Evolutionary conservation across 2,797 vertebrate species (phyloP).

Genomic region (Brachyalestes nurse): DNA sequence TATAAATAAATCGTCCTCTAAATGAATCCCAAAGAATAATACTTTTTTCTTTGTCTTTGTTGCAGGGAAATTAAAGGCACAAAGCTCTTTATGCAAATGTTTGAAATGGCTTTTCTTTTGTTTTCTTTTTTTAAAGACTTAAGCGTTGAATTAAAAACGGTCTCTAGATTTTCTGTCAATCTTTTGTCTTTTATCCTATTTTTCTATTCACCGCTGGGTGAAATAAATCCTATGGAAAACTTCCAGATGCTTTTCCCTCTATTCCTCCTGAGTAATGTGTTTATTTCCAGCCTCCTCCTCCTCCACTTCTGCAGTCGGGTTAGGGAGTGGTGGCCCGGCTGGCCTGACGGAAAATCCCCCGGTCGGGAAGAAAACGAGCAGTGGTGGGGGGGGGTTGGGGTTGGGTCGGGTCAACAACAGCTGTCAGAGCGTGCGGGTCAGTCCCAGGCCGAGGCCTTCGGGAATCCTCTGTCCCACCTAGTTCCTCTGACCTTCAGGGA

Average conservation of each 20-base stretch:
- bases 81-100: slow-evolving; percentile 86
- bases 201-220: slow-evolving; percentile 82
- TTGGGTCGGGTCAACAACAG: slow-evolving; percentile 78
- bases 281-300: slow-evolving; percentile 62
- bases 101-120: slow-evolving; percentile 74
- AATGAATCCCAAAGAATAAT: slow-evolving; percentile 84
- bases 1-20: slow-evolving; percentile 81
- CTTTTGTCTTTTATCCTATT: slow-evolving; percentile 84
- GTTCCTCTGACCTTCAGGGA: slow-evolving; percentile 54
- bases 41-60: slow-evolving; percentile 79
- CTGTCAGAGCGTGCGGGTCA: slow-evolving; percentile 78
- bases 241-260: slow-evolving; percentile 56
- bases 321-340: slow-evolving; percentile 51
- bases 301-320: slow-evolving; percentile 39
- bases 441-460: slow-evolving; percentile 73
- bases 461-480: slow-evolving; percentile 63
- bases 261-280: slow-evolving; percentile 52
- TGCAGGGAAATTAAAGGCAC: slow-evolving; percentile 83
- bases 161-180: slow-evolving; percentile 83
- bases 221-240: slow-evolving; percentile 82
- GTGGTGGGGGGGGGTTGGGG: slow-evolving; percentile 69
- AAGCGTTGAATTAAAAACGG: slow-evolving; percentile 79
- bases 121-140: slow-evolving; percentile 65
- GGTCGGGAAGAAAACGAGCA: slow-evolving; percentile 48
- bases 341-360: slow-evolving; percentile 53